Conservation (phyloP, 2,113 vertebrate species). For the Cyanocitta stelleri region DNA sequence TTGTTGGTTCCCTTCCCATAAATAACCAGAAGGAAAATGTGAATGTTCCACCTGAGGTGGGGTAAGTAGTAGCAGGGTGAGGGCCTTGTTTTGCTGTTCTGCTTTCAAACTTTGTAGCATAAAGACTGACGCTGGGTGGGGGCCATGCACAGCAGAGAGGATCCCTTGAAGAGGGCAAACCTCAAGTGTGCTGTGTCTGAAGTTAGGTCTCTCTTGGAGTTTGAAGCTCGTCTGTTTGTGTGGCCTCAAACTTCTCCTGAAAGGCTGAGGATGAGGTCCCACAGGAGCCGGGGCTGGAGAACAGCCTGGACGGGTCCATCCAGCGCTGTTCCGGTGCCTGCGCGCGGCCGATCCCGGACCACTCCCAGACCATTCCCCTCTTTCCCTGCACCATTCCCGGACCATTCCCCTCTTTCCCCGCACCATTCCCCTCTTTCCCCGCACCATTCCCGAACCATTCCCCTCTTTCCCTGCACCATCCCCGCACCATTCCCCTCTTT, state of each 20-base stretch:
- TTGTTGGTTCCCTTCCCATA: background rate
- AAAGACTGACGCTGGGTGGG: background rate
- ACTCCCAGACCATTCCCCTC: rapidly evolving
- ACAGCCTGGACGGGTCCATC: background rate
- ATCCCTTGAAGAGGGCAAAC: background rate
- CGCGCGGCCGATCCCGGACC: background rate
- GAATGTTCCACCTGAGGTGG: background rate
- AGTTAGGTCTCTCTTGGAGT: background rate
- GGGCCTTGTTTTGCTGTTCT: background rate
- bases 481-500: background rate
- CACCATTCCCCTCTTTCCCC: no score
- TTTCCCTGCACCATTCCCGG: background rate
- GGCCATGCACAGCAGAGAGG: background rate
- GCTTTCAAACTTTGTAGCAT: background rate
- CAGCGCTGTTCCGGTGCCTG: background rate
- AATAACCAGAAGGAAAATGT: background rate
- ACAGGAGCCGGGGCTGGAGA: background rate
- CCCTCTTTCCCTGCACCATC: rapidly evolving
- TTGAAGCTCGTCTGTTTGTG: background rate
- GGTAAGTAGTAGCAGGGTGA: background rate
- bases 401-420: no score
- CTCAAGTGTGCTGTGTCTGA: background rate
- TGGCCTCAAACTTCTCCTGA: background rate
- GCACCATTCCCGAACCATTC: rapidly evolving
- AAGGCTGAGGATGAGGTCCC: background rate